phyloP scores from a whole-genome alignment of 2,888 invertebrate species.

The Pedicia rivosa region DNA sequence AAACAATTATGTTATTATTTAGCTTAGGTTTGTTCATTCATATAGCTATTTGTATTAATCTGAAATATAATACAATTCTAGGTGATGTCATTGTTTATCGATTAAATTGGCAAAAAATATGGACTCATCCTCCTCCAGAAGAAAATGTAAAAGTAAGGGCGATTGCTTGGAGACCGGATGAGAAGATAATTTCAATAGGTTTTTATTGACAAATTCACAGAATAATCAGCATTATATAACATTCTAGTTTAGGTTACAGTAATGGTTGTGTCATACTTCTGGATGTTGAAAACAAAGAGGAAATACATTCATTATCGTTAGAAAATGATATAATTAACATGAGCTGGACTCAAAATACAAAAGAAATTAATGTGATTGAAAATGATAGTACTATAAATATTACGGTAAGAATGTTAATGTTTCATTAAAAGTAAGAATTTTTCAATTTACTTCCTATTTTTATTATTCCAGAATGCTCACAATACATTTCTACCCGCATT shows the following conservation, averaged over 20 bases:
- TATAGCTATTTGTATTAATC: slow-evolving; percentile 1
- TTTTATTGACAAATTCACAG: slow-evolving; percentile 4
- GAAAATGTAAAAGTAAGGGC: slow-evolving; percentile 60
- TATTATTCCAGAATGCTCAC: slow-evolving; percentile 31
- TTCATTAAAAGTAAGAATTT: slow-evolving; percentile 9
- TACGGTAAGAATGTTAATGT: neutral
- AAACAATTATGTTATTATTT: too few relatives aligned
- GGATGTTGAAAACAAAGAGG: slow-evolving; percentile 74
- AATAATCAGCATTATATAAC: neutral
- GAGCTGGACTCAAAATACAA: slow-evolving; percentile 44
- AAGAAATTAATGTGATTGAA: slow-evolving; percentile 14
- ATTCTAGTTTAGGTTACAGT: slow-evolving; percentile 39
- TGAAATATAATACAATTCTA: slow-evolving; percentile 22
- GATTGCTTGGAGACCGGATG: slow-evolving; percentile 89
- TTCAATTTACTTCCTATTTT: neutral
- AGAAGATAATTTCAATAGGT: slow-evolving; percentile 54
- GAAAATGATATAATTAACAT: slow-evolving; percentile 52
- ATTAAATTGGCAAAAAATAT: slow-evolving; percentile 86
- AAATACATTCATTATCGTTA: slow-evolving; percentile 47
- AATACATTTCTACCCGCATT: slow-evolving; percentile 40
- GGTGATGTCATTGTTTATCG: slow-evolving; percentile 80
- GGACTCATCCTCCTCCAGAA: slow-evolving; percentile 60
- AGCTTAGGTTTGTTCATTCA: too few relatives aligned
- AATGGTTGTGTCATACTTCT: slow-evolving; percentile 55
- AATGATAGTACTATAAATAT: slow-evolving; percentile 11